Percentiles rank a stretch among this genome's conserved stretches.
Evolutionary conservation across 2,888 invertebrate species (phyloP).

Genomic region (Nymphalis urticae): DNA sequence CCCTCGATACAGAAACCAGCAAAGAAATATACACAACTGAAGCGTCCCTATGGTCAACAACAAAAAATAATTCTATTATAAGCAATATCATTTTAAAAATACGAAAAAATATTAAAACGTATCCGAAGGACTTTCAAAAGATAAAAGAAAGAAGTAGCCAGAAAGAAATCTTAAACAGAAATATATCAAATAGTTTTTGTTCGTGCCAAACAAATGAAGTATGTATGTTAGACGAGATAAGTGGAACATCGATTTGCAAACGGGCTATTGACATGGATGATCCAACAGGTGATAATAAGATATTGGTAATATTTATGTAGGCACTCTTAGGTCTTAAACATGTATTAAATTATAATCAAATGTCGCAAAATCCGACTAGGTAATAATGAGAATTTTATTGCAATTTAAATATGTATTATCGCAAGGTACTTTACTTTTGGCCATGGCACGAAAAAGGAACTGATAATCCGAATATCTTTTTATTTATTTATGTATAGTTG

Average conservation of each 20-base stretch:
- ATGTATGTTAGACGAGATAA: constrained; percentile 83
- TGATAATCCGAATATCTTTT: too few relatives aligned
- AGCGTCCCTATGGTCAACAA: constrained; percentile 45
- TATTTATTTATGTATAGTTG: too few relatives aligned
- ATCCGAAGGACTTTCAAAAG: constrained; percentile 59
- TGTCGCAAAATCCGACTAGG: too few relatives aligned
- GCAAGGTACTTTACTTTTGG: too few relatives aligned
- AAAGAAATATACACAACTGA: constrained; percentile 50
- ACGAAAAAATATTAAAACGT: constrained; percentile 72
- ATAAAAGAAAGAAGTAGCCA: constrained; percentile 52
- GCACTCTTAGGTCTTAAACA: too few relatives aligned
- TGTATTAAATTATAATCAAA: too few relatives aligned
- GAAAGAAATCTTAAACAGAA: constrained; percentile 66
- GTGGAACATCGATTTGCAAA: constrained; percentile 82
- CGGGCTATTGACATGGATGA: constrained; percentile 77
- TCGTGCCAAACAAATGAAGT: constrained; percentile 81
- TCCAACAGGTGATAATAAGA: constrained; percentile 76
- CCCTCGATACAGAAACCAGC: constrained; percentile 40
- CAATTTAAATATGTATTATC: too few relatives aligned
- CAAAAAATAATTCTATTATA: constrained; percentile 53
- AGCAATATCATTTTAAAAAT: constrained; percentile 66
- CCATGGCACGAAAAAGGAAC: too few relatives aligned
- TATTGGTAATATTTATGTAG: neutral
- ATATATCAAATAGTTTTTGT: constrained; percentile 71
- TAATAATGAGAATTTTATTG: too few relatives aligned